These are phyloP conservation scores for Hipposideros larvatus DNA, from an alignment of 2,797 vertebrate species.

Conservation along the genomic window DNA sequence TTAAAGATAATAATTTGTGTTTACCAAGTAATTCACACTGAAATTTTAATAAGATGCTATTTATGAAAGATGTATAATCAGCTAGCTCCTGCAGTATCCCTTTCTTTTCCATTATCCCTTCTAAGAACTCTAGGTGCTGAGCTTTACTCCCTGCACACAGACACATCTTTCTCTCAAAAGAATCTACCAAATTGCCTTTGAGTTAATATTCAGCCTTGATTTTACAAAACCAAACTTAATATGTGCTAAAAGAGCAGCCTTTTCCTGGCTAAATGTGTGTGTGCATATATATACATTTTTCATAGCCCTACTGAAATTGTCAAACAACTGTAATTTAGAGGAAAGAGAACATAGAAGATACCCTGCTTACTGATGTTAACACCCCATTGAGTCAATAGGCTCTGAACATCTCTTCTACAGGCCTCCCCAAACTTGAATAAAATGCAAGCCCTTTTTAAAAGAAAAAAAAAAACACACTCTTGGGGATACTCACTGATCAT, in stretches of 20 bases:
- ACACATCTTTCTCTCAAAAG: background rate
- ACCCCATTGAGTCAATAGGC: background rate
- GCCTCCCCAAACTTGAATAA: background rate
- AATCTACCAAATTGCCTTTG: background rate
- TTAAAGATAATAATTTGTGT: conserved; percentile 37
- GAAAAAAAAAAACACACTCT: background rate
- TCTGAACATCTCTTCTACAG: background rate
- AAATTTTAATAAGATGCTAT: conserved; percentile 60
- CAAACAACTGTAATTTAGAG: background rate
- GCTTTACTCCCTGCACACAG: background rate
- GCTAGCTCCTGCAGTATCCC: background rate
- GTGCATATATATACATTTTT: background rate
- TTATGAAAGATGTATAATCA: conserved; percentile 1
- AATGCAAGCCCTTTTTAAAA: background rate
- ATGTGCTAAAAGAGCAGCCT: background rate
- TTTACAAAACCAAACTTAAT: background rate
- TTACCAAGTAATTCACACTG: conserved; percentile 49
- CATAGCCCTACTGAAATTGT: background rate
- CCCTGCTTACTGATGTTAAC: background rate
- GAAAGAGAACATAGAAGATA: background rate
- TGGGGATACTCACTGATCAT: background rate
- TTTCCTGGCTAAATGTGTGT: background rate
- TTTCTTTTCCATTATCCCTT: background rate
- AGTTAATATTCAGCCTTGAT: background rate
- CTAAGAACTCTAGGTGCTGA: background rate